Base-by-base conservation (phyloP, 2,888 invertebrate genomes). In the Tanypteryx hageni region DNA sequence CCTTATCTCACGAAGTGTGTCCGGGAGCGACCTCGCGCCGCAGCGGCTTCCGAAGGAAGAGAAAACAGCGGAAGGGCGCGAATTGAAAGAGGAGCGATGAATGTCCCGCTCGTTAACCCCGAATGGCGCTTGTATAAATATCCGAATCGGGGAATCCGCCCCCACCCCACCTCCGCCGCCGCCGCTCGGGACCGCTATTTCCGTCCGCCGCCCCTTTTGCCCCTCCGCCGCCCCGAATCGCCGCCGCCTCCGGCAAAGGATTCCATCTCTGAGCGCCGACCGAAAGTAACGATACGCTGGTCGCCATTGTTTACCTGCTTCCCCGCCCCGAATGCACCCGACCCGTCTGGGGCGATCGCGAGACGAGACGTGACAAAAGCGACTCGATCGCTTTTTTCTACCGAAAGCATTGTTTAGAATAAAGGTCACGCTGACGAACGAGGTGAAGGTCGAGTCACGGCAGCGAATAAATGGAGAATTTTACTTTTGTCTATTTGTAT, bases 101-200 rank as follows among this genome's bases (percentile, higher is more conserved):
- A 76, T 68, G 68, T 68, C 68, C 68, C 76, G 76, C 76, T 76
- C 76, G 76, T 76, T 76, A 76, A 76, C 76, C 76, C 76, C 76
- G 76, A 76, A 13, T 22, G 68, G 68, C 11, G 68, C 5, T 27
- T 22, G 76, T 76, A 76, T 76, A 76, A 76, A 76, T 76, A 76
- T 76, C 76, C 27, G 22, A 76, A 27, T 76, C 11, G 76, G 76
- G 76, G 18, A 13, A n/a, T 27, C 11, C 76, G 22, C 10, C 76
- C 10, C 4, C 11, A 4, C 18, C 10, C 27, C 18, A 9, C 76
- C 76, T 7, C 76, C 76, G 4, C 27, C 27, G 3, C 22, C 22
- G 76, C 22, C 76, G 22, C 22, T 7, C 2, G 76, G 22, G 10
- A 11, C 27, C 76, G 27, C 76, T 76, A 76, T 76, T 76, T 76